These are phyloP conservation scores for Pseudanteris insignis DNA, from an alignment of 2,888 invertebrate genomes.

Conservation along the genomic window DNA sequence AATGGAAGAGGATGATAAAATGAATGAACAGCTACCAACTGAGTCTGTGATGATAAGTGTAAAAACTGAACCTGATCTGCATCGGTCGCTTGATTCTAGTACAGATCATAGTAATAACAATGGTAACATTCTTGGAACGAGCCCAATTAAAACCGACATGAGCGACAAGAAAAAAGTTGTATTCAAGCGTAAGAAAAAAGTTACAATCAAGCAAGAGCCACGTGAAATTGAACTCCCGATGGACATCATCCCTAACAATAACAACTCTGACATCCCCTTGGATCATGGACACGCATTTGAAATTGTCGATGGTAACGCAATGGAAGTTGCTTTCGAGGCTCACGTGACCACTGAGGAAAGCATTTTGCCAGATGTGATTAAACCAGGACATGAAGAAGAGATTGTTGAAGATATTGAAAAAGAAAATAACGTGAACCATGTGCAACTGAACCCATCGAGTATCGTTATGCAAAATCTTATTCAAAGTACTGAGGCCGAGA, in stretches of 20 bases:
- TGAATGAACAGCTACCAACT: conserved; percentile 33
- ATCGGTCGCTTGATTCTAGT: conserved; percentile 31
- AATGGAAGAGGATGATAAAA: conserved; percentile 51
- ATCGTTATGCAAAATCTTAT: conserved; percentile 54
- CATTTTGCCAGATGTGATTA: conserved; percentile 56
- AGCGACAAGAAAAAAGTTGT: conserved; percentile 44
- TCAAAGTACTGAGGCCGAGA: conserved; percentile 67
- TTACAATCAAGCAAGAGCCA: conserved; percentile 54
- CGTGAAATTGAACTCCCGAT: conserved; percentile 30
- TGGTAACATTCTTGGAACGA: conserved; percentile 50
- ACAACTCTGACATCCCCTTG: conserved; percentile 42
- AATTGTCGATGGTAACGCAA: conserved; percentile 54
- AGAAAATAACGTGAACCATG: conserved; percentile 47
- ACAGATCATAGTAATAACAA: conserved; percentile 59
- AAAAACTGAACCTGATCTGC: conserved; percentile 47
- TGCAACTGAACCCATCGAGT: conserved; percentile 54
- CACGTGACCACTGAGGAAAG: conserved; percentile 55
- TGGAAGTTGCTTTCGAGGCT: conserved; percentile 60
- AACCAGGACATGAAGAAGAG: conserved; percentile 49
- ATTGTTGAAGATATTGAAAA: conserved; percentile 24
- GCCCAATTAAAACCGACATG: conserved; percentile 41
- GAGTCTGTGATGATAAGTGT: conserved; percentile 37
- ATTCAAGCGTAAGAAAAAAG: conserved; percentile 47
- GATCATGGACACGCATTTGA: conserved; percentile 44
- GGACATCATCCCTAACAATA: conserved; percentile 44